phyloP scores from a whole-genome alignment of 1,140 invertebrate genomes.

The Ephestia elutella region DNA sequence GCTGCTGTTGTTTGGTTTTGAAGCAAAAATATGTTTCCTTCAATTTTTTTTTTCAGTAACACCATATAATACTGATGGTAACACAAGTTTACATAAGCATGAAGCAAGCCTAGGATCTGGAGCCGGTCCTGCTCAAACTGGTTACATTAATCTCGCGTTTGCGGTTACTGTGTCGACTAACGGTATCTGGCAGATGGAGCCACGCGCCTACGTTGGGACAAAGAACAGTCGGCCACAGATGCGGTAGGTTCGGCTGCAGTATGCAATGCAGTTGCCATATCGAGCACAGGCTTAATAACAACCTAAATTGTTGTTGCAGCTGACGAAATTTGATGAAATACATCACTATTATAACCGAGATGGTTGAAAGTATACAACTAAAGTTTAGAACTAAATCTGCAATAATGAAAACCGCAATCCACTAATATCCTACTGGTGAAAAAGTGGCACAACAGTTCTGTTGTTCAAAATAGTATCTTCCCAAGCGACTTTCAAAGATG shows the following conservation, averaged over 20 bases:
- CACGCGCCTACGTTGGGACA: constrained; percentile 38
- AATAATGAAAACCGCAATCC: too few species aligned
- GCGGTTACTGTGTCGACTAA: constrained; percentile 67
- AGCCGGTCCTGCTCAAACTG: constrained; percentile 31
- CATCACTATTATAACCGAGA: too few species aligned
- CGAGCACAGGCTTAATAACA: not conserved
- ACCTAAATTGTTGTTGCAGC: too few species aligned
- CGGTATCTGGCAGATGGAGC: constrained; percentile 60
- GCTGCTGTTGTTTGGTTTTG: too few species aligned
- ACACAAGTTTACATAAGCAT: not conserved
- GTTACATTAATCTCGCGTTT: constrained; percentile 64
- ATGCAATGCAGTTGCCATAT: constrained; percentile 5
- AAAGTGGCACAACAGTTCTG: too few species aligned
- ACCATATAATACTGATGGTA: not conserved
- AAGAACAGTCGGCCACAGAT: constrained; percentile 4
- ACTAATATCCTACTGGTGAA: too few species aligned
- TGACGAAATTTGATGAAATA: too few species aligned
- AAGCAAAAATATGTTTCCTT: not conserved
- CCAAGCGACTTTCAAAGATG: too few species aligned
- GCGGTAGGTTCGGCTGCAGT: not conserved
- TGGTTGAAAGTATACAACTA: too few species aligned
- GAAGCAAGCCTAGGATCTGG: not conserved
- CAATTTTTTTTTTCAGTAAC: too few species aligned
- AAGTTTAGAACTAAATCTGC: too few species aligned
- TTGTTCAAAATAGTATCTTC: too few species aligned